Percentiles rank a stretch among this genome's conserved stretches.
Evolutionary conservation across 2,113 vertebrate species (phyloP).

Genomic region (Brienomyrus longianalis): DNA sequence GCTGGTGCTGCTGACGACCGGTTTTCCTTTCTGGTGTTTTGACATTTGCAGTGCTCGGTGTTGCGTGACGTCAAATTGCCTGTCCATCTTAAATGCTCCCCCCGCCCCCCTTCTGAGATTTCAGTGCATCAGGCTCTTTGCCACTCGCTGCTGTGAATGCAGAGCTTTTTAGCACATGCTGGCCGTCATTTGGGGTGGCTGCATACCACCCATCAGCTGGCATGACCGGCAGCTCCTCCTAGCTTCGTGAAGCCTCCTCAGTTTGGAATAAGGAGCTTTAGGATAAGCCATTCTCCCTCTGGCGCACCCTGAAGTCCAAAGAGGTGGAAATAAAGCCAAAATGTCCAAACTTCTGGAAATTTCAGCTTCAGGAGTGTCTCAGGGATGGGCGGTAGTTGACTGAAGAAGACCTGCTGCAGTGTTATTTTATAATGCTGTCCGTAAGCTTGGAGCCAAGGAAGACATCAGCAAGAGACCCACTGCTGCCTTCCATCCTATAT

Average conservation of each 20-base stretch:
- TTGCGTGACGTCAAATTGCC: not conserved
- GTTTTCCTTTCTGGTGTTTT: not conserved
- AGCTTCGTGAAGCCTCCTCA: not conserved
- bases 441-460: not conserved
- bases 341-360: not conserved
- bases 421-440: not conserved
- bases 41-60: not conserved
- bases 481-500: not conserved
- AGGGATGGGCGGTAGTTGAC: not conserved
- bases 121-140: not conserved
- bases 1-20: conserved; percentile 17
- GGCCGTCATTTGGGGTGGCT: not conserved
- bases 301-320: not conserved
- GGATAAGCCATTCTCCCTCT: not conserved
- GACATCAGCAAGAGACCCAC: not conserved
- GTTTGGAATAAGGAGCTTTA: not conserved
- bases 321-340: not conserved
- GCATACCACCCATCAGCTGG: not conserved
- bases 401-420: not conserved
- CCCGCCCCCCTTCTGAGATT: not conserved
- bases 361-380: not conserved
- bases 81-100: not conserved
- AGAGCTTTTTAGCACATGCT: not conserved
- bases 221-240: not conserved
- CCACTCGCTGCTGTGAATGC: not conserved